Base-by-base conservation (phyloP, 2,797 vertebrate species). In the Vireo griseus region DNA sequence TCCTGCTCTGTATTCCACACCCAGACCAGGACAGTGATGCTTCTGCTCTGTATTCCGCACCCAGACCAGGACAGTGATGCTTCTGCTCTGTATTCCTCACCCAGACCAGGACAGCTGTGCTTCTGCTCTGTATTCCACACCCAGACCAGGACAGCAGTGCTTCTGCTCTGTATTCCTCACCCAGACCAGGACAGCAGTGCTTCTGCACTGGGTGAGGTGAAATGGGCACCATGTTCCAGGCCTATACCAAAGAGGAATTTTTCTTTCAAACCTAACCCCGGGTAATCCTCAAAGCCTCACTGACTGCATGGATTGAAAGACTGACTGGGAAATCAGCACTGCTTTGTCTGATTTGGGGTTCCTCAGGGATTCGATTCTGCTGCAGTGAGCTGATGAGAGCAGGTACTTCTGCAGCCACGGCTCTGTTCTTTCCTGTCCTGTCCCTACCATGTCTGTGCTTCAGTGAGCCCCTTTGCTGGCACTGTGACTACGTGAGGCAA, bases 401-500 rank as follows among this genome's bases (percentile, higher is more conserved):
- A 31, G 44, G 24, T 10, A 2, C 37, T 25, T 50, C 39, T 47
- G 31, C 24, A 39, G 50, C 42, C 44, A 11, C 1, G 2, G 57
- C 73, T 65, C 40, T 52, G 25, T 9, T 21, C 50, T 39, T 4
- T 2, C 13, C 48, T 40, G 4, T 48, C 47, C 73, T 28, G 13
- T 16, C 66, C 48, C 31, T 86, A 68, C 42, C 35, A 12, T 63
- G 68, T 39, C 75, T 0, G 0, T 59, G 31, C 58, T 15, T 5
- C 51, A 33, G 15, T 0, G 19, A 82, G 20, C 33, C 37, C 28
- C 19, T 74, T 24, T 31, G 29, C 39, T 24, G 72, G 52, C 69
- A 4, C 55, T 5, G 29, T 1, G 2, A 17, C 45, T 18, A 0
- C 0, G 0, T 16, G 40, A 9, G 21, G 18, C 3, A 2, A 3